A percentile compares a stretch with the other conserved stretches of the same genome.
These are phyloP conservation scores for Thymelicus acteon DNA, from an alignment of 2,888 invertebrate genomes.

Conservation along the genomic window DNA sequence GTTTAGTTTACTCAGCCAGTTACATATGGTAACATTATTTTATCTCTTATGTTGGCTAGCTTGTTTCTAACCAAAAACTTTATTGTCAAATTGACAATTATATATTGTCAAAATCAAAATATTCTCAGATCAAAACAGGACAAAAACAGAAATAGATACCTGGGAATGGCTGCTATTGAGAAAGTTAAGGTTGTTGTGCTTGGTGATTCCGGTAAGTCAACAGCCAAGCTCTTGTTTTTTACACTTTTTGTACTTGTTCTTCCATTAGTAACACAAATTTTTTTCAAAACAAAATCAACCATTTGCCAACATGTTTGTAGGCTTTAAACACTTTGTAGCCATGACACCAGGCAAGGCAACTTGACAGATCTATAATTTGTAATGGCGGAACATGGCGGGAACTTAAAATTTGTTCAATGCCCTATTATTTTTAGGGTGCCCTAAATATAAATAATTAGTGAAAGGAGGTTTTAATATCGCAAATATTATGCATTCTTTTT, in stretches of 20 bases:
- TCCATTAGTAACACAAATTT: slow-evolving; percentile 31
- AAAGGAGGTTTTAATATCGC: too few relatives aligned
- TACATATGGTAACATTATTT: slow-evolving; percentile 22
- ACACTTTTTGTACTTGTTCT: slow-evolving; percentile 49
- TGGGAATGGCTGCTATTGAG: slow-evolving; percentile 92
- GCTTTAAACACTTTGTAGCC: slow-evolving; percentile 49
- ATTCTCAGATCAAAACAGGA: slow-evolving; percentile 35
- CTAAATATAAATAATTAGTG: not conserved
- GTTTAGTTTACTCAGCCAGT: too few relatives aligned
- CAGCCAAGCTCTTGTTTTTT: slow-evolving; percentile 25
- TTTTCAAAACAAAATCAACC: slow-evolving; percentile 48
- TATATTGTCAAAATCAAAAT: slow-evolving; percentile 45
- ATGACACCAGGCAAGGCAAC: slow-evolving; percentile 61
- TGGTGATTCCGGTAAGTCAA: slow-evolving; percentile 92
- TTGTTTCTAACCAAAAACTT: slow-evolving; percentile 11
- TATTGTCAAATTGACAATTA: not conserved
- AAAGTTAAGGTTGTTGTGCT: slow-evolving; percentile 96
- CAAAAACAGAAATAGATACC: slow-evolving; percentile 51
- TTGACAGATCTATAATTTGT: slow-evolving; percentile 35
- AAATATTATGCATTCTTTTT: too few relatives aligned
- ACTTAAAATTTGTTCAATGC: slow-evolving; percentile 18
- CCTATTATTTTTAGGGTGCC: too few relatives aligned
- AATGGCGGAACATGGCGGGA: slow-evolving; percentile 47
- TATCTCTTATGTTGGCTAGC: not conserved
- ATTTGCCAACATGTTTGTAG: slow-evolving; percentile 66